Evolutionary conservation across 1,140 invertebrate genomes (phyloP).

Genomic region (Scaptodrosophila lebanonensis): DNA sequence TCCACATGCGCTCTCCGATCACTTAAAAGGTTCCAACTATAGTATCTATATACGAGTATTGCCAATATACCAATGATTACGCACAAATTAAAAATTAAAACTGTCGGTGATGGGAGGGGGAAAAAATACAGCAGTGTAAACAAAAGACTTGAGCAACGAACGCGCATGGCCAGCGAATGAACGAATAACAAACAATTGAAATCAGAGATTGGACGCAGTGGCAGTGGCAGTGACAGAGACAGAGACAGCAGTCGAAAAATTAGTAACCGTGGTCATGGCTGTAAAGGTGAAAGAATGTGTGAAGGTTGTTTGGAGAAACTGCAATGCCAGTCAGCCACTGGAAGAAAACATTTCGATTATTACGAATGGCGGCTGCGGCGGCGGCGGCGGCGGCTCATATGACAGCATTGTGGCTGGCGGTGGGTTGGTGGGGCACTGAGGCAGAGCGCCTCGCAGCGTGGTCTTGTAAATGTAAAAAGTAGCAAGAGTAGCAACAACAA

Average conservation of each 20-base stretch:
- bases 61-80: conserved; percentile 72
- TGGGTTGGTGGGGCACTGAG: not conserved
- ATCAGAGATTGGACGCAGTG: no score
- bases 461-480: no score
- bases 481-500: conserved; percentile 2
- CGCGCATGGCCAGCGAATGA: conserved; percentile 32
- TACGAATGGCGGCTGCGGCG: conserved; percentile 35
- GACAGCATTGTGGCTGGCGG: conserved; percentile 17
- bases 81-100: conserved; percentile 12
- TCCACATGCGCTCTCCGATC: conserved; percentile 41
- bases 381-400: conserved; percentile 33
- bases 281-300: conserved; percentile 77
- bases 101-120: conserved; percentile 29
- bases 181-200: conserved; percentile 14
- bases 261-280: conserved; percentile 77
- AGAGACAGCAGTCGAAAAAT: conserved; percentile 33
- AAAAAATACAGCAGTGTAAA: conserved; percentile 40
- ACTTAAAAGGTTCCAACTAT: no score
- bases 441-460: no score
- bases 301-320: conserved; percentile 77
- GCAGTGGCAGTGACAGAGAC: no score
- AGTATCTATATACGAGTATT: no score
- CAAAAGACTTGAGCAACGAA: conserved; percentile 73
- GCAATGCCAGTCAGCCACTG: conserved; percentile 10
- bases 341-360: conserved; percentile 53